Percentiles rank a stretch among this genome's conserved stretches.
Evolutionary conservation across 2,113 vertebrate species (phyloP).

Genomic region (Hydrochoerus hydrochaeris): DNA sequence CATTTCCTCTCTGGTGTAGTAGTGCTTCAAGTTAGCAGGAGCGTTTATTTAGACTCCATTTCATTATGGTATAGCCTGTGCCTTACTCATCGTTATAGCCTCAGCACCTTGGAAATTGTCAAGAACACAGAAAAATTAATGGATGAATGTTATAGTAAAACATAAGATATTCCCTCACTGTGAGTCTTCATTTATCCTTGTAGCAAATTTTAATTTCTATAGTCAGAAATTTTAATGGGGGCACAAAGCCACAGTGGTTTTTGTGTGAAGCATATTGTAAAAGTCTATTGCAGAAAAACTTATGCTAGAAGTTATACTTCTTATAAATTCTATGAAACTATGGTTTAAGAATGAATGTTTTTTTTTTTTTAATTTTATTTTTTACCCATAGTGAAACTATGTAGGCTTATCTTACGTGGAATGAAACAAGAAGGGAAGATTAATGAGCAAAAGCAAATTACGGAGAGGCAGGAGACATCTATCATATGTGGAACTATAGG

Average conservation of each 20-base stretch:
- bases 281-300: conserved; percentile 56
- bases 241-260: neutral
- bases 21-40: neutral
- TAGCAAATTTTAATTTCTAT: conserved; percentile 2
- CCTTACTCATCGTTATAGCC: neutral
- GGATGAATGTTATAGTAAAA: conserved; percentile 36
- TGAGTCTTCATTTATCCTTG: neutral
- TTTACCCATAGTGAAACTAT: conserved; percentile 50
- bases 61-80: neutral
- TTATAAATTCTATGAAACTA: conserved; percentile 32
- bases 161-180: neutral
- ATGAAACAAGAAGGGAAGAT: conserved; percentile 67
- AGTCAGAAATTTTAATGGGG: conserved; percentile 41
- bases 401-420: conserved; percentile 61
- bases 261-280: conserved; percentile 25
- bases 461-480: conserved; percentile 60
- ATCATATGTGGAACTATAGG: conserved; percentile 46
- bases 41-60: neutral
- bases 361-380: neutral
- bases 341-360: conserved; percentile 28
- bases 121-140: neutral
- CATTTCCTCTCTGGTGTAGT: neutral
- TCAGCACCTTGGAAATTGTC: neutral
- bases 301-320: conserved; percentile 32
- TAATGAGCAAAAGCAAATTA: conserved; percentile 70